Evolutionary conservation across 2,888 invertebrate species (phyloP), one percentile per base, ranked within the genome.

Genomic region (Dascillus cervinus): DNA sequence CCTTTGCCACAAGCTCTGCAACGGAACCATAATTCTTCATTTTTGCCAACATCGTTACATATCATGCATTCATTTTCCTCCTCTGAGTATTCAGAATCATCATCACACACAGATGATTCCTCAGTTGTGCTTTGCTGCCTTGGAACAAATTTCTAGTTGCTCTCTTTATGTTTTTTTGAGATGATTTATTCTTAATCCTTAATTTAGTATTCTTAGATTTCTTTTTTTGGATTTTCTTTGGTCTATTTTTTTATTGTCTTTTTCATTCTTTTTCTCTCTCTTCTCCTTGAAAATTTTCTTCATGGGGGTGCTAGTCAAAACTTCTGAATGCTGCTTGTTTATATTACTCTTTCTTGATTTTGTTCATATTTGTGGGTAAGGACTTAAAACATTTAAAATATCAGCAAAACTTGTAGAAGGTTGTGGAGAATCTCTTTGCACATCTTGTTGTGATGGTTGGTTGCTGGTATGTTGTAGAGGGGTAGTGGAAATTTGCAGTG

Each of bases 301-400:
- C 31, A 31, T 25, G 34, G 34, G 41, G 24, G 29, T 32, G 15
- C 27, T 17, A 26, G 29, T n/a, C n/a, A n/a, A n/a, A n/a, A n/a
- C n/a, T n/a, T n/a, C n/a, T n/a, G n/a, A n/a, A n/a, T n/a, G n/a
- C n/a, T n/a, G n/a, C n/a, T n/a, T n/a, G n/a, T n/a, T n/a, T n/a
- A n/a, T n/a, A n/a, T n/a, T n/a, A n/a, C n/a, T n/a, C n/a, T n/a
- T n/a, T n/a, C n/a, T n/a, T n/a, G n/a, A n/a, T n/a, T n/a, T n/a
- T n/a, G n/a, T n/a, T n/a, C n/a, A n/a, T n/a, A n/a, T n/a, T n/a
- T n/a, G n/a, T n/a, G n/a, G n/a, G n/a, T n/a, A n/a, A n/a, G n/a
- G n/a, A n/a, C n/a, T n/a, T n/a, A n/a, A n/a, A n/a, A n/a, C n/a
- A n/a, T n/a, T n/a, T n/a, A n/a, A n/a, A n/a, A n/a, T n/a, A n/a